phyloP scores from a whole-genome alignment of 2,113 vertebrate species.

The Bufo bufo region DNA sequence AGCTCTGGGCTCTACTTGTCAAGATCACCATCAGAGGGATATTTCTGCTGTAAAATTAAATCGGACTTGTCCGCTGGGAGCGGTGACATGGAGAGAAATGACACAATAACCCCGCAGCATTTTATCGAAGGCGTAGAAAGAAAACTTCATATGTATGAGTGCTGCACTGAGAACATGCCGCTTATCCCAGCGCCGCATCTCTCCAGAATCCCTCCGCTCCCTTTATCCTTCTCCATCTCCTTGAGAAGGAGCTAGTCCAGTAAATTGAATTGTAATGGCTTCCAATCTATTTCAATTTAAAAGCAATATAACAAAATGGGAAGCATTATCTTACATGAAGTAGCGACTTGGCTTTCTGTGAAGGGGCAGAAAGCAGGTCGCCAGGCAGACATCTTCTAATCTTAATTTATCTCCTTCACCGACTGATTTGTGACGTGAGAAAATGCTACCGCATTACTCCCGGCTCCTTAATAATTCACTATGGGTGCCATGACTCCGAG shows the following conservation, averaged over 20 bases:
- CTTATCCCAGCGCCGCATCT: conserved; percentile 2
- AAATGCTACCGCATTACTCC: conserved; percentile 25
- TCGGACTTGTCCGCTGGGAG: neutral
- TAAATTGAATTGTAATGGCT: conserved; percentile 57
- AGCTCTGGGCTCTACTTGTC: no score
- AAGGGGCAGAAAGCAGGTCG: conserved; percentile 38
- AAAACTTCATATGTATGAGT: conserved; percentile 16
- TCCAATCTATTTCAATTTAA: conserved; percentile 56
- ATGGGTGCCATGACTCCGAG: neutral
- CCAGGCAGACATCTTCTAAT: conserved; percentile 28
- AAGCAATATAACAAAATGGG: conserved; percentile 57
- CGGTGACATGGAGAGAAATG: neutral
- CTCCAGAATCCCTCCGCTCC: neutral
- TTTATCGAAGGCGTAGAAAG: neutral
- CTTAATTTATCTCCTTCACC: conserved; percentile 41
- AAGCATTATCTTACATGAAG: conserved; percentile 51
- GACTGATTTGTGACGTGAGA: conserved; percentile 27
- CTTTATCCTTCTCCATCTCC: conserved; percentile 52
- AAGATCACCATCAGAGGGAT: neutral
- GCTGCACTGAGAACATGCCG: no score
- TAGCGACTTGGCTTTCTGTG: conserved; percentile 36
- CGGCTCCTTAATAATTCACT: conserved; percentile 20
- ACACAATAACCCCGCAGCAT: neutral
- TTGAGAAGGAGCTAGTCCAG: conserved; percentile 49
- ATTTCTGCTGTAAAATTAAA: neutral